phyloP scores from a whole-genome alignment of 2,888 invertebrate species.

The Phalangium opilio region DNA sequence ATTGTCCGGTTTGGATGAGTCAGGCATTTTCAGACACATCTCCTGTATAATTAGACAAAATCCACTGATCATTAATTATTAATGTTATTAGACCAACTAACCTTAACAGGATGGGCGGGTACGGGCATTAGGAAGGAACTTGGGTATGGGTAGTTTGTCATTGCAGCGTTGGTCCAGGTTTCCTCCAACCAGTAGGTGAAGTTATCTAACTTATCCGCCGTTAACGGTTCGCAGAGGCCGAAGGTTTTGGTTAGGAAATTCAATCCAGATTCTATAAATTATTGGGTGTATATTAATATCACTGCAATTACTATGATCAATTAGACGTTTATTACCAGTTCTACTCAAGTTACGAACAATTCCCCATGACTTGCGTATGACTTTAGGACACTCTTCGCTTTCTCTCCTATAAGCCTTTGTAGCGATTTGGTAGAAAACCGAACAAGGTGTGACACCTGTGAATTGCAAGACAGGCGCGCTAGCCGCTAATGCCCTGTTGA shows the following conservation, averaged over 20 bases:
- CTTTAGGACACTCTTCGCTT: constrained; percentile 45
- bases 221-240: constrained; percentile 56
- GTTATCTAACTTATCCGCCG: constrained; percentile 37
- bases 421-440: constrained; percentile 56
- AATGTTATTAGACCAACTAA: constrained; percentile 2
- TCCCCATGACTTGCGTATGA: constrained; percentile 63
- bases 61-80: not conserved
- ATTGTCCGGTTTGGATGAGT: constrained; percentile 35
- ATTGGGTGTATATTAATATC: too few relatives aligned
- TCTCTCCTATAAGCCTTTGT: constrained; percentile 54
- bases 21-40: constrained; percentile 37
- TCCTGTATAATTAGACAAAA: too few relatives aligned
- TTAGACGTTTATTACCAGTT: constrained; percentile 35
- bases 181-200: constrained; percentile 55
- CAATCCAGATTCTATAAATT: constrained; percentile 50
- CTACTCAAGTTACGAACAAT: constrained; percentile 40
- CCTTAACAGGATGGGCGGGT: constrained; percentile 21
- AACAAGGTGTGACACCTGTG: constrained; percentile 58
- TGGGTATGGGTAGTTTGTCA: constrained; percentile 89
- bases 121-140: constrained; percentile 58
- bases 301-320: too few relatives aligned
- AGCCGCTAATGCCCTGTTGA: constrained; percentile 75
- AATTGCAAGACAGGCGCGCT: constrained; percentile 87
- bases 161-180: constrained; percentile 65
- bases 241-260: constrained; percentile 53